Conservation (phyloP, 2,888 invertebrate genomes). For the Catocala nupta region DNA sequence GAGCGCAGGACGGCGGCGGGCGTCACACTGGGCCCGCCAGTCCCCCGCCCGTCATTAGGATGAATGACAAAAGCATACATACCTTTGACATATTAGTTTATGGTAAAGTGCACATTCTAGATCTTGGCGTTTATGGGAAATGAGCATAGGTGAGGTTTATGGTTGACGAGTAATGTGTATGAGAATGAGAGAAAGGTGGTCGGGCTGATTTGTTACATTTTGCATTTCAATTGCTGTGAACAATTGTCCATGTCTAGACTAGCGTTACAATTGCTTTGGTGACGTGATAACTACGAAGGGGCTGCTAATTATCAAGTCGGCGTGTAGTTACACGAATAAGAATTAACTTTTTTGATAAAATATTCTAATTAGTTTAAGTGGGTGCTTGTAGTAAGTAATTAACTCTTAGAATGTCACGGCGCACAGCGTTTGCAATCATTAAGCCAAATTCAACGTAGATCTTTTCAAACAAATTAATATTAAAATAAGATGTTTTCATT, state of each 20-base stretch:
- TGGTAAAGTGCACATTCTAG: slow-evolving; percentile 78
- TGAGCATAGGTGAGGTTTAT: slow-evolving; percentile 65
- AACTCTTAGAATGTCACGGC: too few relatives aligned
- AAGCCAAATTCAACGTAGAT: too few relatives aligned
- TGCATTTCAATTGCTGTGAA: slow-evolving; percentile 35
- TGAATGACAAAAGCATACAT: slow-evolving; percentile 67
- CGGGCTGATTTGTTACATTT: slow-evolving; percentile 34
- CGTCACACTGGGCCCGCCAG: slow-evolving; percentile 47
- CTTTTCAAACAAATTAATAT: too few relatives aligned
- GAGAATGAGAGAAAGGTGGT: slow-evolving; percentile 35
- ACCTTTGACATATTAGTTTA: slow-evolving; percentile 73
- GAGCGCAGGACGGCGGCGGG: slow-evolving; percentile 46
- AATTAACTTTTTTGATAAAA: too few relatives aligned
- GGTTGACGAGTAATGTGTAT: slow-evolving; percentile 56
- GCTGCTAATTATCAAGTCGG: not conserved
- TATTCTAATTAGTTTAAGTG: too few relatives aligned
- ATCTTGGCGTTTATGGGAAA: slow-evolving; percentile 79
- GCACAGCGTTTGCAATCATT: too few relatives aligned
- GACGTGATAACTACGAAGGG: not conserved
- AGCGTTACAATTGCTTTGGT: not conserved
- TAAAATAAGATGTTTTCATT: too few relatives aligned
- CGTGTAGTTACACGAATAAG: too few relatives aligned
- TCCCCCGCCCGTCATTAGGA: slow-evolving; percentile 60
- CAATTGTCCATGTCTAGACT: not conserved
- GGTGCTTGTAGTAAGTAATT: too few relatives aligned